These are phyloP conservation scores for Phymastichus coffea DNA, from an alignment of 1,140 invertebrate genomes.

Conservation along the genomic window DNA sequence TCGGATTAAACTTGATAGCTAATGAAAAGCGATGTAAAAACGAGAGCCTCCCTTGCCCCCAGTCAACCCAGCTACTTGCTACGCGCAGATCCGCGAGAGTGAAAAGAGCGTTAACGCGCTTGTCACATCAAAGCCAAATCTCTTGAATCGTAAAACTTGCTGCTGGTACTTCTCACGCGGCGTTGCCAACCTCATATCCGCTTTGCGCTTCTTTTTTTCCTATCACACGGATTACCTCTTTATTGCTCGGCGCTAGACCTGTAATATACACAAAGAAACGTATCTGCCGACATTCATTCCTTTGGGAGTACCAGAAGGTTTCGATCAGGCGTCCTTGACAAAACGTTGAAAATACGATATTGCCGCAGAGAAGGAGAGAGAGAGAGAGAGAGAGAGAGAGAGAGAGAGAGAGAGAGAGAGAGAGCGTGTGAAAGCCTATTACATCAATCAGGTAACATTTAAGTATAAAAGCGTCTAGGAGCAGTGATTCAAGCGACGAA, in stretches of 20 bases:
- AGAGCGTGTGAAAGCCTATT: neutral
- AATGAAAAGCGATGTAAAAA: constrained; percentile 28
- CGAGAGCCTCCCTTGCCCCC: neutral
- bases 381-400: neutral
- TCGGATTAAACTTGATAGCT: constrained; percentile 26
- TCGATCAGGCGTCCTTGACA: too few species aligned
- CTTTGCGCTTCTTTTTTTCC: neutral
- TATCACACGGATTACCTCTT: too few species aligned
- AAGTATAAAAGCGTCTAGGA: too few species aligned
- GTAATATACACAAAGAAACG: too few species aligned
- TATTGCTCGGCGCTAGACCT: too few species aligned
- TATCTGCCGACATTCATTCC: too few species aligned
- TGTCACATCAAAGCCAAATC: constrained; percentile 30
- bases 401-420: neutral
- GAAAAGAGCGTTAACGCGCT: constrained; percentile 23
- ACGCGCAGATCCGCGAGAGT: neutral
- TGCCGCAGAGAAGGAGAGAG: neutral
- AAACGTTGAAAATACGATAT: too few species aligned
- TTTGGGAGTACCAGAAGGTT: too few species aligned
- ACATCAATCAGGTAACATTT: too few species aligned
- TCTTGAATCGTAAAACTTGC: constrained; percentile 28
- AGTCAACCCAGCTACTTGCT: neutral
- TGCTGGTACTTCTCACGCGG: too few species aligned
- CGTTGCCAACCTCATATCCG: neutral
- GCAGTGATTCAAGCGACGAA: neutral